Conservation (phyloP, 2,888 invertebrate species). For the Gryllus longicercus region DNA sequence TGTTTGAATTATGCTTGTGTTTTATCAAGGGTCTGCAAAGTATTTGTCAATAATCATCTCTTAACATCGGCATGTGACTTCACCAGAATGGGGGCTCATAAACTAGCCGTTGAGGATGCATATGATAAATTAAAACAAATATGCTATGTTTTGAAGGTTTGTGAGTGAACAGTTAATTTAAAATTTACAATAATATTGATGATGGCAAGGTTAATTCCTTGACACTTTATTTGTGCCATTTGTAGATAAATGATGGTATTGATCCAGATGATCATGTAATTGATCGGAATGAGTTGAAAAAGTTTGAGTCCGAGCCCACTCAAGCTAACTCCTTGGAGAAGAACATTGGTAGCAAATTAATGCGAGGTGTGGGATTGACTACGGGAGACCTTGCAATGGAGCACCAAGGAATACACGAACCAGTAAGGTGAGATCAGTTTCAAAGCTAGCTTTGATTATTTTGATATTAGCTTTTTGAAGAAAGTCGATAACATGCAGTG, state of each 20-base stretch:
- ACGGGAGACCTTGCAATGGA: constrained; percentile 66
- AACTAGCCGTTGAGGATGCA: not conserved
- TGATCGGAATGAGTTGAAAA: too few species aligned
- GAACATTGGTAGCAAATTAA: constrained; percentile 57
- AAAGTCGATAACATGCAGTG: too few species aligned
- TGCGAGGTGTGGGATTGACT: constrained; percentile 68
- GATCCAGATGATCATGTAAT: too few species aligned
- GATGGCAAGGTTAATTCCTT: too few species aligned
- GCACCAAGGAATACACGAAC: constrained; percentile 62
- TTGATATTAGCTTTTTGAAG: too few species aligned
- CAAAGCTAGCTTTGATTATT: too few species aligned
- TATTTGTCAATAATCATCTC: not conserved
- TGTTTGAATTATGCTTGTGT: not conserved
- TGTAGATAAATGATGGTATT: too few species aligned
- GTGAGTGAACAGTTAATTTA: not conserved
- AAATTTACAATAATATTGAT: too few species aligned
- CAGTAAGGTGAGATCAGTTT: constrained; percentile 47
- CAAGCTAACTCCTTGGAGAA: not conserved
- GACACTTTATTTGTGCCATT: too few species aligned
- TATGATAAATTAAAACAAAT: not conserved
- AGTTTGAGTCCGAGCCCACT: too few species aligned
- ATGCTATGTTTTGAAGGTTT: constrained; percentile 6
- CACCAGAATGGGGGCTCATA: not conserved
- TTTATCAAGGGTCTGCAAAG: not conserved
- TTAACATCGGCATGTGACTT: not conserved